Percentiles rank a stretch among this genome's conserved stretches.
Evolutionary conservation across 2,888 invertebrate species (phyloP).

Genomic region (Epicampocera succincta): DNA sequence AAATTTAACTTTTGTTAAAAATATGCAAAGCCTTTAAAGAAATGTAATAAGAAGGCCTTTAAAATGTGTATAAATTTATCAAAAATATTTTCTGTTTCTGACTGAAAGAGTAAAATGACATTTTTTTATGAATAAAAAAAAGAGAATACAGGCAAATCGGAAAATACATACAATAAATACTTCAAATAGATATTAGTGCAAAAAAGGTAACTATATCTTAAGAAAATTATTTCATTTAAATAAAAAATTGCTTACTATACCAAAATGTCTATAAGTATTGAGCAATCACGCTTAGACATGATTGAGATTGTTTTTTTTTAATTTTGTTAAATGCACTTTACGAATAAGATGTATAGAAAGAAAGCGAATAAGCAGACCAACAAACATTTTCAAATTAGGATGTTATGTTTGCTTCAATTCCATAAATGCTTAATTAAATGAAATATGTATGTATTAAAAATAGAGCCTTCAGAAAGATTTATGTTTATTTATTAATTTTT

Average conservation of each 20-base stretch:
- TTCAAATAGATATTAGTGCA: not conserved
- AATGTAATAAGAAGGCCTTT: not conserved
- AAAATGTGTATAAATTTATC: too few species aligned
- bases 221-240: constrained; percentile 2
- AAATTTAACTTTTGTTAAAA: not conserved
- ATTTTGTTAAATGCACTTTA: constrained; percentile 46
- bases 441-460: too few species aligned
- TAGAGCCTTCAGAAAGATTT: too few species aligned
- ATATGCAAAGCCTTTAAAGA: not conserved
- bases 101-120: too few species aligned
- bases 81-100: too few species aligned
- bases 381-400: constrained; percentile 38
- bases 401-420: too few species aligned
- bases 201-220: constrained; percentile 4
- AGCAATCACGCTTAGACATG: constrained; percentile 51
- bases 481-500: not conserved
- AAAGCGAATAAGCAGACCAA: constrained; percentile 42
- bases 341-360: constrained; percentile 34
- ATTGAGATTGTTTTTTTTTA: constrained; percentile 42
- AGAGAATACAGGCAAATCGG: too few species aligned
- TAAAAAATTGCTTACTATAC: constrained; percentile 7
- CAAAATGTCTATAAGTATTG: constrained; percentile 36
- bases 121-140: too few species aligned
- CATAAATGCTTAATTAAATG: too few species aligned
- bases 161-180: too few species aligned